phyloP scores from a whole-genome alignment of 2,888 invertebrate species.

The Polydrusus cervinus region DNA sequence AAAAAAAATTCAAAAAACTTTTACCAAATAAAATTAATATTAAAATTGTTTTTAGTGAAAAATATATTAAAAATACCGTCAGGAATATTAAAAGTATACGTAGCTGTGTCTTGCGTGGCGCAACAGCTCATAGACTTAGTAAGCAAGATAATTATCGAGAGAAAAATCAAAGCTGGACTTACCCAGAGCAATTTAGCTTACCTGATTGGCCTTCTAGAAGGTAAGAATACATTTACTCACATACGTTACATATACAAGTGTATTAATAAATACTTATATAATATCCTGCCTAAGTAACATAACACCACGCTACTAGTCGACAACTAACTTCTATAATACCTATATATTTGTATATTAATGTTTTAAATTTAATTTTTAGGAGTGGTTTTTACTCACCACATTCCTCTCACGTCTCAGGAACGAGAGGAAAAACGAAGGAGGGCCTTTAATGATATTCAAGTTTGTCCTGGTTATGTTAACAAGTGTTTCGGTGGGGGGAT shows the following conservation, averaged over 20 bases:
- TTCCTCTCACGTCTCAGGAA: constrained; percentile 66
- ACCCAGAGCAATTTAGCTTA: constrained; percentile 75
- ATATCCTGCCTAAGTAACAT: no score
- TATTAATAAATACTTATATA: no score
- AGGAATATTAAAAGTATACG: constrained; percentile 71
- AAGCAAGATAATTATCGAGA: constrained; percentile 69
- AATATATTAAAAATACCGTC: constrained; percentile 74
- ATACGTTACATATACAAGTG: no score
- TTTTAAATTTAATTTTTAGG: constrained; percentile 60
- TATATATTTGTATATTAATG: no score
- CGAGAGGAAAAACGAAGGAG: constrained; percentile 65
- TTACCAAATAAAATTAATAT: no score
- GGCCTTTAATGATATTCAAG: constrained; percentile 71
- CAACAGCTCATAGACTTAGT: constrained; percentile 71
- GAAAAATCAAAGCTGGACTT: constrained; percentile 69
- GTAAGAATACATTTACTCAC: no score
- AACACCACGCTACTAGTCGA: no score
- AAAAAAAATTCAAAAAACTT: no score
- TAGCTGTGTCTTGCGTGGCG: constrained; percentile 72
- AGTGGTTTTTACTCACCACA: constrained; percentile 66
- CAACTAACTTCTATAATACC: no score
- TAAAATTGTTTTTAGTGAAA: constrained; percentile 76
- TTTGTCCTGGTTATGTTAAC: constrained; percentile 66
- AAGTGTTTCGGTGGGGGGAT: constrained; percentile 68
- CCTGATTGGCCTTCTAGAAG: constrained; percentile 76